phyloP scores from a whole-genome alignment of 2,888 invertebrate species.

The Melipona beecheii region DNA sequence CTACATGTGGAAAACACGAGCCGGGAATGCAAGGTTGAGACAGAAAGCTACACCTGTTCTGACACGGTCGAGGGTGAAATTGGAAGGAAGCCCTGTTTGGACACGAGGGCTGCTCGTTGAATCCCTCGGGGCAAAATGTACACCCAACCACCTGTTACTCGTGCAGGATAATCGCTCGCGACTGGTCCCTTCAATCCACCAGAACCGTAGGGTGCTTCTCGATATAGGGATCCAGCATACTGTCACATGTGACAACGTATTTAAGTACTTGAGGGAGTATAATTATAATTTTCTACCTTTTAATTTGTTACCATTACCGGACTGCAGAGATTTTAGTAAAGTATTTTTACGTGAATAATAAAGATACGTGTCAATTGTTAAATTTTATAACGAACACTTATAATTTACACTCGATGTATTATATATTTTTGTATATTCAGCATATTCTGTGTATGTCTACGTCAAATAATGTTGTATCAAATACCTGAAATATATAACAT shows the following conservation, averaged over 20 bases:
- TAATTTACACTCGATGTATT: background rate
- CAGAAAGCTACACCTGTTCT: constrained; percentile 50
- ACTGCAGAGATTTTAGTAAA: background rate
- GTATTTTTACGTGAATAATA: background rate
- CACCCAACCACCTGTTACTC: constrained; percentile 67
- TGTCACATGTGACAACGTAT: no score
- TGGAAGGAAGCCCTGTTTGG: constrained; percentile 41
- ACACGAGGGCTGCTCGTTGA: constrained; percentile 44
- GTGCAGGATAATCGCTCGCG: constrained; percentile 40
- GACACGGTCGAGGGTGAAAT: constrained; percentile 48
- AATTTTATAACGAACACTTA: background rate
- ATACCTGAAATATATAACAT: no score
- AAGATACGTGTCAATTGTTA: background rate
- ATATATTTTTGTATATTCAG: background rate
- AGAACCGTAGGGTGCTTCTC: constrained; percentile 5
- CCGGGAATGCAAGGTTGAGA: constrained; percentile 37
- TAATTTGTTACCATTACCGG: no score
- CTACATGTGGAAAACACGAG: background rate
- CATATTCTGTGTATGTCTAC: background rate
- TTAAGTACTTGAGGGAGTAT: no score
- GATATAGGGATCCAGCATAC: no score
- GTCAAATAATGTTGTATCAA: background rate
- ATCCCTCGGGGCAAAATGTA: constrained; percentile 62
- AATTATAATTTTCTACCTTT: no score
- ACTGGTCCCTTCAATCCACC: constrained; percentile 31